These are phyloP conservation scores for Drosophila rellima DNA, from an alignment of 2,888 invertebrate genomes.

Conservation along the genomic window DNA sequence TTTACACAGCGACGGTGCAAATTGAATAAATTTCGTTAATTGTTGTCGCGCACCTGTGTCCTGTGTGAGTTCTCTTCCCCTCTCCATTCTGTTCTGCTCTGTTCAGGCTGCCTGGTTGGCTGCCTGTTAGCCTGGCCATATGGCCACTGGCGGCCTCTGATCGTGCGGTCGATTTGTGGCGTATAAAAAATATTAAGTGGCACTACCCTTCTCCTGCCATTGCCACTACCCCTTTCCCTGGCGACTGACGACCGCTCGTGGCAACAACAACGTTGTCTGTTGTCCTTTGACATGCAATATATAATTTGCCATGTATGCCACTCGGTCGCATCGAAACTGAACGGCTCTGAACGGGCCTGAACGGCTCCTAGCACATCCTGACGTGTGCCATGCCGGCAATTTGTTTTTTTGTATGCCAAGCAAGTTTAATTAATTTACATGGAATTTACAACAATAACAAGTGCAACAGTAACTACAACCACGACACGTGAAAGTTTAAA, in stretches of 20 bases:
- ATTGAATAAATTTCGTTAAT: slow-evolving; percentile 81
- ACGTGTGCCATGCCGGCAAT: slow-evolving; percentile 62
- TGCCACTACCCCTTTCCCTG: neutral
- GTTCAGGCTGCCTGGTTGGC: slow-evolving; percentile 11
- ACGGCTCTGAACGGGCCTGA: slow-evolving; percentile 10
- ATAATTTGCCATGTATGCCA: slow-evolving; percentile 76
- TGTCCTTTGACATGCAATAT: slow-evolving; percentile 82
- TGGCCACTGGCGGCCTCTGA: slow-evolving; percentile 67
- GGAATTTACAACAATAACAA: slow-evolving; percentile 77
- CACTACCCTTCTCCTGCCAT: slow-evolving; percentile 40
- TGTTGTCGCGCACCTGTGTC: slow-evolving; percentile 74
- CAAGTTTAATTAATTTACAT: slow-evolving; percentile 82
- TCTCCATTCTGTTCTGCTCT: neutral
- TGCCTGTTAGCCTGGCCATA: slow-evolving; percentile 33
- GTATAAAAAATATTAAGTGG: slow-evolving; percentile 81
- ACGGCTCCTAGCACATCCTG: slow-evolving; percentile 47
- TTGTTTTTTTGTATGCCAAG: slow-evolving; percentile 76
- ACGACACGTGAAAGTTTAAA: slow-evolving; percentile 78
- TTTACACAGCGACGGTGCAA: slow-evolving; percentile 60
- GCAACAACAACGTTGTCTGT: slow-evolving; percentile 53
- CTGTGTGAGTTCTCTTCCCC: slow-evolving; percentile 19
- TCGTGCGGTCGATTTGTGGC: slow-evolving; percentile 81
- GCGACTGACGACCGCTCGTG: slow-evolving; percentile 23
- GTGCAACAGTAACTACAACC: slow-evolving; percentile 53
- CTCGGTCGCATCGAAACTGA: slow-evolving; percentile 33